Conservation (phyloP, 2,888 invertebrate genomes). For the Chymomyza procnemis region DNA sequence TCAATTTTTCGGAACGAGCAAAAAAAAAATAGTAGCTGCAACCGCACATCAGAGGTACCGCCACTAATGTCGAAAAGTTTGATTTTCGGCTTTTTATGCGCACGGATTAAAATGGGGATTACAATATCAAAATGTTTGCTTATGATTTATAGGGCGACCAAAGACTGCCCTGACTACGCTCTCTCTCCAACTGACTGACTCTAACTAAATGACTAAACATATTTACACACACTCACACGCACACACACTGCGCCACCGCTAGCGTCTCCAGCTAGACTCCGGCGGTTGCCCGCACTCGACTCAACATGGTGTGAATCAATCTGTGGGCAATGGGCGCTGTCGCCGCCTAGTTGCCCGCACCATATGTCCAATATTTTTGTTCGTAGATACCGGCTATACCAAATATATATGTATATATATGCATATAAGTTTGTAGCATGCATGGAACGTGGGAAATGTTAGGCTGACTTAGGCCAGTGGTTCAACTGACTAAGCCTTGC, state of each 20-base stretch:
- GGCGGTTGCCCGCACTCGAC: neutral
- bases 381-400: neutral
- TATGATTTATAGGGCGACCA: constrained; percentile 67
- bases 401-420: neutral
- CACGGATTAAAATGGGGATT: constrained; percentile 73
- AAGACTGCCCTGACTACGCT: constrained; percentile 42
- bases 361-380: constrained; percentile 2
- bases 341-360: neutral
- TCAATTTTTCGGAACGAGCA: constrained; percentile 50
- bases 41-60: constrained; percentile 64
- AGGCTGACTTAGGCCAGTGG: constrained; percentile 65
- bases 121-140: constrained; percentile 75
- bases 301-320: neutral
- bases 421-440: constrained; percentile 8
- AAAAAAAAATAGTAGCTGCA: constrained; percentile 6
- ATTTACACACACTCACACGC: neutral
- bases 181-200: constrained; percentile 17
- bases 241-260: neutral
- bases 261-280: neutral
- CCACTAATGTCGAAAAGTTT: constrained; percentile 74
- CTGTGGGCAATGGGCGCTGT: neutral
- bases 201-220: constrained; percentile 6
- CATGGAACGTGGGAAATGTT: constrained; percentile 68
- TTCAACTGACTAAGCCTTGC: constrained; percentile 61
- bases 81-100: constrained; percentile 75